Percentiles rank a stretch among this genome's conserved stretches.
These are phyloP conservation scores for Sericinus montela DNA, from an alignment of 2,888 invertebrate species.

Conservation along the genomic window DNA sequence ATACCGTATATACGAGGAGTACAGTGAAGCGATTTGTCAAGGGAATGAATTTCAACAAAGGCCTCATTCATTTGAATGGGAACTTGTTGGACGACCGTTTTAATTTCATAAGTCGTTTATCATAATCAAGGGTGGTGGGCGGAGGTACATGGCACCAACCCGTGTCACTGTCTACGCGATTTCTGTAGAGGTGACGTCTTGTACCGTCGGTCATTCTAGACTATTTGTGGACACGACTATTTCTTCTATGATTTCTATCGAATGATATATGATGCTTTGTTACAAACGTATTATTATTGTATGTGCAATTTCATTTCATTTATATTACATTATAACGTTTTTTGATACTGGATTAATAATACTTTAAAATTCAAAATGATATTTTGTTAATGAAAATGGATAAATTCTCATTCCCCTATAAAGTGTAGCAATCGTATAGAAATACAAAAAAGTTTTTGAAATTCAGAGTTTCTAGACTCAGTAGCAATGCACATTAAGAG, in stretches of 20 bases:
- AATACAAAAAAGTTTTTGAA: neutral
- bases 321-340: no score
- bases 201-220: slow-evolving; percentile 64
- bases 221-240: slow-evolving; percentile 38
- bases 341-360: no score
- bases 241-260: slow-evolving; percentile 5
- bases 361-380: no score
- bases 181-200: slow-evolving; percentile 63
- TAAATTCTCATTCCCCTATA: no score
- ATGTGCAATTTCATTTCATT: no score
- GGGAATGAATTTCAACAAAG: slow-evolving; percentile 75
- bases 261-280: slow-evolving; percentile 16
- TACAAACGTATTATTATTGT: neutral
- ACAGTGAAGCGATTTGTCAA: slow-evolving; percentile 74
- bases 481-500: slow-evolving; percentile 5
- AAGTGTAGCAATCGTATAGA: neutral
- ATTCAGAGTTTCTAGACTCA: neutral
- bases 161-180: slow-evolving; percentile 68
- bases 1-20: slow-evolving; percentile 50
- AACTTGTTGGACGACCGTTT: slow-evolving; percentile 76
- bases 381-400: no score
- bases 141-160: slow-evolving; percentile 48
- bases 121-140: slow-evolving; percentile 66
- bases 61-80: slow-evolving; percentile 73
- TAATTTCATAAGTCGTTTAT: slow-evolving; percentile 79